A percentile compares a stretch with the other conserved stretches of the same genome.
Evolutionary conservation across 2,888 invertebrate genomes (phyloP).

Genomic region (Dasysyrphus albostriatus): DNA sequence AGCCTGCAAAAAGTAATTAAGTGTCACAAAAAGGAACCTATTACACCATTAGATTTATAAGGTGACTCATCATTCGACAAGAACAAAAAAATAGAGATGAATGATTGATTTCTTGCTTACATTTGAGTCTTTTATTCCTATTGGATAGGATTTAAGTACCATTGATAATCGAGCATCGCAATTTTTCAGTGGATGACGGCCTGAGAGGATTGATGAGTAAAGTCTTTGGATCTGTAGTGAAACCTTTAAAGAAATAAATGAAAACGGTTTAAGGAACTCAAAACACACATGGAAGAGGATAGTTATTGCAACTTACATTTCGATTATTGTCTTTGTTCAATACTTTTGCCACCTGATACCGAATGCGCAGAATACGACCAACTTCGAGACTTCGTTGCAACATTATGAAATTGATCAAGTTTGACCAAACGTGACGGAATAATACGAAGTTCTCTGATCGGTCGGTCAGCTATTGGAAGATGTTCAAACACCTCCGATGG

Average conservation of each 20-base stretch:
- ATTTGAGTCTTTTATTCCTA: slow-evolving; percentile 24
- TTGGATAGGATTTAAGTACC: slow-evolving; percentile 21
- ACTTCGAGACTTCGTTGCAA: slow-evolving; percentile 40
- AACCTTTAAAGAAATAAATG: background rate
- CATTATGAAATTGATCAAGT: background rate
- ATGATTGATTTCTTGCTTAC: background rate
- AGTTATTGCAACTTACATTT: slow-evolving; percentile 13
- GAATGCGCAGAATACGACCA: slow-evolving; percentile 25
- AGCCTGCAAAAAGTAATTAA: background rate
- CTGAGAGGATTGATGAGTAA: slow-evolving; percentile 3
- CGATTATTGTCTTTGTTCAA: slow-evolving; percentile 29
- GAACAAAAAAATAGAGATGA: background rate
- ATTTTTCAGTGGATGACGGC: slow-evolving; percentile 5
- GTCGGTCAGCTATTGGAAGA: background rate
- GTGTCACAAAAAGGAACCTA: background rate
- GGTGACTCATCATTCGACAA: slow-evolving; percentile 14
- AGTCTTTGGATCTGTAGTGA: slow-evolving; percentile 16
- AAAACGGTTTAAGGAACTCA: background rate
- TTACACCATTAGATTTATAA: background rate
- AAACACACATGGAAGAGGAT: fast-evolving
- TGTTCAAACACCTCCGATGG: background rate
- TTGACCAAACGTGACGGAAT: background rate
- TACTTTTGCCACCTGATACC: slow-evolving; percentile 12
- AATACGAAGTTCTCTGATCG: slow-evolving; percentile 6
- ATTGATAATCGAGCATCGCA: slow-evolving; percentile 19